These are phyloP conservation scores for Drosophila emarginata DNA, from an alignment of 2,888 invertebrate species.

Conservation along the genomic window DNA sequence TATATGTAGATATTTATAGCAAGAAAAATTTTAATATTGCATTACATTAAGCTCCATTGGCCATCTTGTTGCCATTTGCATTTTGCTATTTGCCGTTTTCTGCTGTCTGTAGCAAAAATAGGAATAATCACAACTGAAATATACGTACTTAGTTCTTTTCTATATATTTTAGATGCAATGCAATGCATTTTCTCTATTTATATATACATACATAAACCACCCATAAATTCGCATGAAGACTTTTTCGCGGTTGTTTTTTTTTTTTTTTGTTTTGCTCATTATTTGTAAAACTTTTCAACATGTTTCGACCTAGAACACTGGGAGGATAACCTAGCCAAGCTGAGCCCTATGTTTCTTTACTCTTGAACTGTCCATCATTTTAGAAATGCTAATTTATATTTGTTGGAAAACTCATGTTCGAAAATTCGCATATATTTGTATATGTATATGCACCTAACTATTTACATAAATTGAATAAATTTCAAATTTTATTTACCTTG, in stretches of 20 bases:
- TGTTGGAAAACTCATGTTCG: background rate
- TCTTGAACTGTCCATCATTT: slow-evolving; percentile 29
- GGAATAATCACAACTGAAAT: slow-evolving; percentile 24
- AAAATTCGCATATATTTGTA: background rate
- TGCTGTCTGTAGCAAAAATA: slow-evolving; percentile 44
- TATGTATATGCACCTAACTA: background rate
- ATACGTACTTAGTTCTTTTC: slow-evolving; percentile 18
- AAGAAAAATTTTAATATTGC: slow-evolving; percentile 55
- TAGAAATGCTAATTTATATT: slow-evolving; percentile 15
- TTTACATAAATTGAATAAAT: too few relatives aligned
- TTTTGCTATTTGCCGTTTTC: slow-evolving; percentile 10
- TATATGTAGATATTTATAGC: background rate
- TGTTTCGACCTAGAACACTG: slow-evolving; percentile 1
- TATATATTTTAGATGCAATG: slow-evolving; percentile 29
- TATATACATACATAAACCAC: background rate
- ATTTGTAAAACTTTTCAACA: background rate
- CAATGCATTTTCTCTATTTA: slow-evolving; percentile 6
- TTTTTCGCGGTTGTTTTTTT: background rate
- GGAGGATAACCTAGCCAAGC: background rate
- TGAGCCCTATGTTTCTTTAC: background rate
- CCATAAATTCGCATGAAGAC: background rate
- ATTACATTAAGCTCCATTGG: slow-evolving; percentile 57
- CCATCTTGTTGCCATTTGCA: slow-evolving; percentile 32
- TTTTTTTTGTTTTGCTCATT: background rate
- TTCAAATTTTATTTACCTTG: background rate